These are phyloP conservation scores for Mionectes macconnelli DNA, from an alignment of 2,113 vertebrate genomes.

Conservation along the genomic window DNA sequence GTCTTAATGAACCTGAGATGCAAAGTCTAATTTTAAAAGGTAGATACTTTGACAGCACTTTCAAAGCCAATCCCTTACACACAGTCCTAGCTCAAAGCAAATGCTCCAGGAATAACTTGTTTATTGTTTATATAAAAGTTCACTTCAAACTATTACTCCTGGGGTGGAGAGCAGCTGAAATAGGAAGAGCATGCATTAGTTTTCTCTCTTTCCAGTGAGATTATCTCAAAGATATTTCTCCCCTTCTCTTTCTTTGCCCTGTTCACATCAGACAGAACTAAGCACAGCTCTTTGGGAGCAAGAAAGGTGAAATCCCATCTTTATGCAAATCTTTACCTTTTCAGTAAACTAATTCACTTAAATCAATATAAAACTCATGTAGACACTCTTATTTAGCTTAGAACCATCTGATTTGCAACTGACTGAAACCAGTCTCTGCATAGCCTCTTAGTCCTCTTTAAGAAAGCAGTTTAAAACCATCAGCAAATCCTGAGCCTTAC, in stretches of 20 bases:
- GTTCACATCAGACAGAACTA: neutral
- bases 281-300: conserved; percentile 1
- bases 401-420: neutral
- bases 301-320: conserved; percentile 19
- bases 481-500: neutral
- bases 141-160: conserved; percentile 50
- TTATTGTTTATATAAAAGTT: conserved; percentile 61
- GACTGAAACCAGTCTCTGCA: neutral
- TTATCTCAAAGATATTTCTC: conserved; percentile 13
- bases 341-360: neutral
- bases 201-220: conserved; percentile 47
- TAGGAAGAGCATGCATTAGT: neutral
- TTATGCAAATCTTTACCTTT: conserved; percentile 17
- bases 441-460: neutral
- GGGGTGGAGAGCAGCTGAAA: conserved; percentile 26
- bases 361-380: neutral
- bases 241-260: conserved; percentile 16
- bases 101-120: conserved; percentile 39
- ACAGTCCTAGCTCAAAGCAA: conserved; percentile 32
- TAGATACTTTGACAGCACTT: conserved; percentile 17
- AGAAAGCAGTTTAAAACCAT: neutral
- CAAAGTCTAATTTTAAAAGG: conserved; percentile 24
- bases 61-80: conserved; percentile 9
- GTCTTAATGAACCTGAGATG: conserved; percentile 44
- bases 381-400: neutral